phyloP scores from a whole-genome alignment of 2,888 invertebrate genomes.

The Heliconius hortense region DNA sequence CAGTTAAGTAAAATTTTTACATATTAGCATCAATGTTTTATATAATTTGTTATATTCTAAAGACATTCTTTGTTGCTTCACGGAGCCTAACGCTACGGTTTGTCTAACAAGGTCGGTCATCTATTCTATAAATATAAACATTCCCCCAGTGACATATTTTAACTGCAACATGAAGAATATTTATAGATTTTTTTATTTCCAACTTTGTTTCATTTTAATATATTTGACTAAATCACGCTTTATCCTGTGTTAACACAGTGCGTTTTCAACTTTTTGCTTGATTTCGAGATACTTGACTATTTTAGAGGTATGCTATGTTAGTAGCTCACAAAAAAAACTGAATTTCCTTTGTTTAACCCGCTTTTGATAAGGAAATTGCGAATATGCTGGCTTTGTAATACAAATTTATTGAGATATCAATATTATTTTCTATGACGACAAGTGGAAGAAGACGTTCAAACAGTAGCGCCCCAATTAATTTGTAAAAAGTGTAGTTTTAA shows the following conservation, averaged over 20 bases:
- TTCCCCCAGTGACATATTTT: constrained; percentile 8
- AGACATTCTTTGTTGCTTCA: neutral
- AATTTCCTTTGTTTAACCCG: no score
- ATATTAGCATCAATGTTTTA: neutral
- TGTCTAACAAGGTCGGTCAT: constrained; percentile 2
- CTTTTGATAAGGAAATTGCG: no score
- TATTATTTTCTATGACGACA: no score
- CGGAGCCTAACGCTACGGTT: neutral
- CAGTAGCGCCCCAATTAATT: no score
- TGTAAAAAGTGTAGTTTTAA: no score
- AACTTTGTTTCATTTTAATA: neutral
- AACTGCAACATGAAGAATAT: neutral
- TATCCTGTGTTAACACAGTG: neutral
- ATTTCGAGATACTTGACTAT: neutral
- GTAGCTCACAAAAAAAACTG: no score
- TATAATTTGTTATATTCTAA: neutral
- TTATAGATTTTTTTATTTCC: neutral
- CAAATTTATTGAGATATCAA: no score
- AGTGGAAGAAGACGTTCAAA: no score
- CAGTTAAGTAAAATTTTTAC: neutral
- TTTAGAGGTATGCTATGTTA: no score
- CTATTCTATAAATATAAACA: neutral
- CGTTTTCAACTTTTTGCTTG: neutral
- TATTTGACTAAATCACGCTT: neutral
- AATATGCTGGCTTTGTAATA: no score